Evolutionary conservation across 2,797 vertebrate genomes (phyloP).

Genomic region (Brachymystax lenok): DNA sequence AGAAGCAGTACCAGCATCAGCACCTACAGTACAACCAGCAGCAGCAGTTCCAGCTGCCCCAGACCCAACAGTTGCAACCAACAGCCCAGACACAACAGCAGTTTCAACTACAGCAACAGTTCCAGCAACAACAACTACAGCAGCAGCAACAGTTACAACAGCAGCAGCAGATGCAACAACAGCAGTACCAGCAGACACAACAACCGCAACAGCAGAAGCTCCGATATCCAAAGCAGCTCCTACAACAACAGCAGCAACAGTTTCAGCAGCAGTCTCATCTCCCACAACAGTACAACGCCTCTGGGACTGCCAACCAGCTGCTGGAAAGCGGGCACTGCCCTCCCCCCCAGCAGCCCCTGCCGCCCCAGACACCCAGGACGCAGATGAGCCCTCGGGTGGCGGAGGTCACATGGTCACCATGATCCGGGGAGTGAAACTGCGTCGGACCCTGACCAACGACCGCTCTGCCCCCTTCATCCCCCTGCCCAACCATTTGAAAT

Average conservation of each 20-base stretch:
- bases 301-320: conserved; percentile 9
- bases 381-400: conserved; percentile 3
- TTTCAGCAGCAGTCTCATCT: conserved; percentile 22
- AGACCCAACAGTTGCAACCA: conserved; percentile 4
- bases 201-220: conserved; percentile 22
- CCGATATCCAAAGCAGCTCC: conserved; percentile 14
- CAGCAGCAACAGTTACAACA: conserved; percentile 38
- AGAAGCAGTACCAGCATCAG: conserved; percentile 48
- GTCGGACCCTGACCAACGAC: conserved; percentile 77
- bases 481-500: conserved; percentile 65
- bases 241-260: conserved; percentile 6
- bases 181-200: conserved; percentile 29
- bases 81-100: conserved; percentile 26
- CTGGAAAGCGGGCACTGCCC: conserved; percentile 21
- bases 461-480: conserved; percentile 78
- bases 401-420: conserved; percentile 70
- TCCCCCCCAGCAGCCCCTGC: conserved; percentile 35
- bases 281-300: conserved; percentile 32
- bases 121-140: conserved; percentile 32
- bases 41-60: conserved; percentile 29
- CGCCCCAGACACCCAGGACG: conserved; percentile 30
- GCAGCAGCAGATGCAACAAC: conserved; percentile 36
- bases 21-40: conserved; percentile 30
- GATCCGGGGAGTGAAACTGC: conserved; percentile 75
- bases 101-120: conserved; percentile 37